Evolutionary conservation across 2,797 vertebrate genomes (phyloP).

Genomic region (Cirrhinus molitorella): DNA sequence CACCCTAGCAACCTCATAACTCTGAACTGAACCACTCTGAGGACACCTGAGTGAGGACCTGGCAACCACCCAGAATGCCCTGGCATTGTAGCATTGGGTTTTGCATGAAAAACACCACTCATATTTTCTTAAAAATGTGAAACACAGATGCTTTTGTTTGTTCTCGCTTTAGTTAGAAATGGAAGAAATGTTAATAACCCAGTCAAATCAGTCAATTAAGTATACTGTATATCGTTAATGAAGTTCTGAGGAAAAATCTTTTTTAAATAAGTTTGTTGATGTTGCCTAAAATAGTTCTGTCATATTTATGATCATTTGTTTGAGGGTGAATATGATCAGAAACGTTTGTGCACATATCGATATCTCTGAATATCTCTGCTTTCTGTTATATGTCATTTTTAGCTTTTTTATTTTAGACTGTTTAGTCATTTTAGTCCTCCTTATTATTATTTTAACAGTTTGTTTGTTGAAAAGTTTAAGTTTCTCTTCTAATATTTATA

Average conservation of each 20-base stretch:
- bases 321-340: neutral
- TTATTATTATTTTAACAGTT: neutral
- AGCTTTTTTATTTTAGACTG: neutral
- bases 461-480: neutral
- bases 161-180: neutral
- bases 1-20: conserved; percentile 14
- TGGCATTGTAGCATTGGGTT: neutral
- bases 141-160: neutral
- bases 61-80: neutral
- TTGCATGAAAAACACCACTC: neutral
- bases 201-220: neutral
- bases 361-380: neutral
- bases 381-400: neutral
- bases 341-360: neutral
- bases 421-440: neutral
- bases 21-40: neutral
- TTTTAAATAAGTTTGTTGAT: neutral
- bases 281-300: neutral
- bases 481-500: neutral
- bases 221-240: neutral
- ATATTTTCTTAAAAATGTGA: neutral
- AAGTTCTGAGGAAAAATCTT: neutral
- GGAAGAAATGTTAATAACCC: too few species aligned
- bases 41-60: neutral
- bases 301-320: neutral